Evolutionary conservation across 2,888 invertebrate species (phyloP).

Genomic region (Electrophaes corylata): DNA sequence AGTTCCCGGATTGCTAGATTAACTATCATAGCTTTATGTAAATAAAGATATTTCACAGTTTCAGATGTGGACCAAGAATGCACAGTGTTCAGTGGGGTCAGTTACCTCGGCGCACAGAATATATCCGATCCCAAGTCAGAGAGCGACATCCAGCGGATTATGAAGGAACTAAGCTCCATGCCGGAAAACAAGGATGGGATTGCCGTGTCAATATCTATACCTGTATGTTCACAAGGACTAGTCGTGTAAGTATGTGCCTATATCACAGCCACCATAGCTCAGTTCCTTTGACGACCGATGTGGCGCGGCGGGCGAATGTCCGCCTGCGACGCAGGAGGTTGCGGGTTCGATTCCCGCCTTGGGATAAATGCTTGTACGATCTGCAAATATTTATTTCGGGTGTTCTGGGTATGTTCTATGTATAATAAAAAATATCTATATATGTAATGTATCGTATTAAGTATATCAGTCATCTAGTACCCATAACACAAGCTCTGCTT

Average conservation of each 20-base stretch:
- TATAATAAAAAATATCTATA: too few relatives aligned
- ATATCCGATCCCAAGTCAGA: conserved; percentile 97
- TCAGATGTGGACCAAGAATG: conserved; percentile 94
- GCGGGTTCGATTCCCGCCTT: too few relatives aligned
- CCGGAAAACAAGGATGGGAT: conserved; percentile 89
- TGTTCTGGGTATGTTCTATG: too few relatives aligned
- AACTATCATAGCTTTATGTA: conserved; percentile 22
- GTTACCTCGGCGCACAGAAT: conserved; percentile 95
- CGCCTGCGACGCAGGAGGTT: too few relatives aligned
- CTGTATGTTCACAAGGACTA: conserved; percentile 95
- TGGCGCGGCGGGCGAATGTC: too few relatives aligned
- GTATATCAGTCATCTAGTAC: too few relatives aligned
- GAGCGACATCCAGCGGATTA: conserved; percentile 95
- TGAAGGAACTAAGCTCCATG: conserved; percentile 94
- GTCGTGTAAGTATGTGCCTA: conserved; percentile 94
- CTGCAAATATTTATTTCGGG: too few relatives aligned
- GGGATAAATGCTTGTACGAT: too few relatives aligned
- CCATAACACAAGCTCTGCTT: too few relatives aligned
- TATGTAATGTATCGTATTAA: too few relatives aligned
- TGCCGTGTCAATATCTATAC: conserved; percentile 96
- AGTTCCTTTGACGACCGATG: too few relatives aligned
- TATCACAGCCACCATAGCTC: too few relatives aligned
- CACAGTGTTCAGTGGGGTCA: conserved; percentile 96
- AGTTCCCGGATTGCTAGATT: background rate
- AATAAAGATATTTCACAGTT: conserved; percentile 68